Evolutionary conservation across 2,113 vertebrate species (phyloP), one percentile per base, ranked within the genome.

Genomic region (Seriola dumerili): DNA sequence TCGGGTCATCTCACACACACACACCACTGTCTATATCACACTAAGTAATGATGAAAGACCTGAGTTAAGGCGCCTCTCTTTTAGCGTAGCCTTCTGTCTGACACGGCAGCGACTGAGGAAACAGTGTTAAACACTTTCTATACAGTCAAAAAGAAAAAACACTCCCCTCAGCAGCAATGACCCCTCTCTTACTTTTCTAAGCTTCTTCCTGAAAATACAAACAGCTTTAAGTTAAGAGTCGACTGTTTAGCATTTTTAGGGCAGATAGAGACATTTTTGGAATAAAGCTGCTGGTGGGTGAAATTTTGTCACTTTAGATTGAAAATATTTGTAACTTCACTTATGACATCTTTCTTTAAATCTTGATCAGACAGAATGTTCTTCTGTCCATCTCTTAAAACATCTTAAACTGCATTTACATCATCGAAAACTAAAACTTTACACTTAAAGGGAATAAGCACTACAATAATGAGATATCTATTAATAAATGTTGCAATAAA

Each of bases 1-100:
- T 74, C 40, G 19, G 93, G 92, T 91, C 90, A 93, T 63, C 76
- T 93, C 86, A 8, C 90, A 87, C 68, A 88, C 87, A 92, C 85
- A 91, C 92, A 83, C 86, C 34, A 88, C 66, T n/a, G 83, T 77
- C 88, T 66, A 0, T 34, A 66, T 65, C 87, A 76, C 91, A 65
- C 74, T 50, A 13, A 46, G 83, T 62, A 72, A 75, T 72, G 89
- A 91, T 92, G 79, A 89, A 87, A 89, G 85, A 55, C 77, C 84
- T 52, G 80, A 84, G 54, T 85, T 77, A 38, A 86, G 93, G 89
- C 86, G 89, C 89, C 87, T 86, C 74, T 84, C 79, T 74, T 84
- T 80, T 69, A 85, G 72, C 6, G 11, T 4, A 25, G 17, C 32
- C 40, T 42, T 10, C 81, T 54, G 92, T 89, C 90, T 88, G 76